A percentile compares a stretch with the other conserved stretches of the same genome.
These are phyloP conservation scores for Patella ulyssiponensis DNA, from an alignment of 2,888 invertebrate genomes.

Conservation along the genomic window DNA sequence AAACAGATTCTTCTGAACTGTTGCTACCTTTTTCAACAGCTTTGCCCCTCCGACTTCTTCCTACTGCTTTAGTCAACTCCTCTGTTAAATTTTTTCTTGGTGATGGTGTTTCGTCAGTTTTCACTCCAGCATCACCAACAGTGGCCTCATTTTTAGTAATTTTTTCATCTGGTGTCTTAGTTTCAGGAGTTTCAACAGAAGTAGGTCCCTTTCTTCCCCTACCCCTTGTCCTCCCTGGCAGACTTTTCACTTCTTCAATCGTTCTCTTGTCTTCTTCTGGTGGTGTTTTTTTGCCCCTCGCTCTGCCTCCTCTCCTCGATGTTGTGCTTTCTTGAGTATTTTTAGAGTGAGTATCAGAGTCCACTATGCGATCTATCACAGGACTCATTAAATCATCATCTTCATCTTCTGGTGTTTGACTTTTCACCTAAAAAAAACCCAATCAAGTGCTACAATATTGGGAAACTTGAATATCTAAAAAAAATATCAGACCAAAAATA, in stretches of 20 bases:
- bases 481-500: too few relatives aligned
- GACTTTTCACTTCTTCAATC: slow-evolving; percentile 15
- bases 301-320: not conserved
- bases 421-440: too few relatives aligned
- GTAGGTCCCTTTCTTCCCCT: slow-evolving; percentile 6
- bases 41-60: slow-evolving; percentile 1
- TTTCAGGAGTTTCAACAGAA: too few relatives aligned
- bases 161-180: not conserved
- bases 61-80: slow-evolving; percentile 7
- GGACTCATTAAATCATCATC: not conserved
- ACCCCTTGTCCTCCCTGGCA: not conserved
- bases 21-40: slow-evolving; percentile 5
- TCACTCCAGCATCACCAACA: not conserved
- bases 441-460: too few relatives aligned
- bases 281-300: not conserved
- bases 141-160: not conserved
- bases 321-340: not conserved
- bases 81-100: slow-evolving; percentile 16
- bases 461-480: too few relatives aligned
- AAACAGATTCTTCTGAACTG: not conserved
- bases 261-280: not conserved
- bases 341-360: not conserved
- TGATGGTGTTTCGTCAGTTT: not conserved
- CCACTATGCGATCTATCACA: not conserved
- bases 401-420: too few relatives aligned